phyloP scores from a whole-genome alignment of 2,113 vertebrate genomes.

The pig (Sus scrofa) region T2T-Sscrofa CM000812.6:282397001-282397500 shows the following conservation, averaged over 20 bases:
- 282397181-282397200: not conserved
- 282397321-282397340: not conserved
- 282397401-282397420: constrained; percentile 96
- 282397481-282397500: constrained; percentile 92
- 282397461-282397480: constrained; percentile 92
- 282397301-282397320: not conserved
- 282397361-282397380: not conserved
- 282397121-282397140: not conserved
- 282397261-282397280: not conserved
- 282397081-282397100: not conserved
- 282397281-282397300: not conserved
- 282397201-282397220: not conserved
- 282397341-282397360: not conserved
- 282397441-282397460: constrained; percentile 93
- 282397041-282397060: not conserved
- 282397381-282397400: constrained; percentile 88
- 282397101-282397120: not conserved
- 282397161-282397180: not conserved
- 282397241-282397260: not conserved
- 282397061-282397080: not conserved
- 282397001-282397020: not conserved
- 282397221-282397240: not conserved
- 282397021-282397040: not conserved
- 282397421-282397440: constrained; percentile 93
- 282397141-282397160: not conserved